A percentile compares a stretch with the other conserved stretches of the same genome.
Evolutionary conservation across 2,797 vertebrate genomes (phyloP).

Genomic region (Bradypodion ventrale): DNA sequence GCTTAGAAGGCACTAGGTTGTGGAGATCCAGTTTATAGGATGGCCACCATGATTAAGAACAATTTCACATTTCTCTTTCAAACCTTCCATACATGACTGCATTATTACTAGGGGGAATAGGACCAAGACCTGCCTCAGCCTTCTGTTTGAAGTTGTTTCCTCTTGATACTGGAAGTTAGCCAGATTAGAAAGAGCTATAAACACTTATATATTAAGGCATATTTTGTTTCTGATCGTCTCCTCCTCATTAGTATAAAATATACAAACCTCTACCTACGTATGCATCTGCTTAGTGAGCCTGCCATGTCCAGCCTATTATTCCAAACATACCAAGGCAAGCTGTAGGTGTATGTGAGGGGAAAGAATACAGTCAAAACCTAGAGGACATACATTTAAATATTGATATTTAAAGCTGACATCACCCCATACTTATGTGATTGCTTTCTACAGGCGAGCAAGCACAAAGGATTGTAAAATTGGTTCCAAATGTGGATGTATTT

Average conservation of each 20-base stretch:
- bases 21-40: too few relatives aligned
- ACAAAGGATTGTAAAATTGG: constrained; percentile 20
- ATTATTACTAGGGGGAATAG: neutral
- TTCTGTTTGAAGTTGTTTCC: neutral
- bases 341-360: neutral
- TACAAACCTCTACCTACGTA: neutral
- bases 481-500: constrained; percentile 10
- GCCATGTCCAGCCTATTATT: neutral
- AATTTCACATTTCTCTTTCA: neutral
- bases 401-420: constrained; percentile 11
- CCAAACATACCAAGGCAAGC: neutral
- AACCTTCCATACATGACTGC: neutral
- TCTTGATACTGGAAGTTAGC: neutral
- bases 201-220: neutral
- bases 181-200: neutral
- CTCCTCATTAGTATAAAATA: neutral
- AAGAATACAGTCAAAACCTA: neutral
- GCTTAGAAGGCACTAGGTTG: too few relatives aligned
- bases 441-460: constrained; percentile 6
- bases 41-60: neutral
- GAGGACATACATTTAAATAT: neutral
- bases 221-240: neutral
- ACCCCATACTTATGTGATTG: neutral
- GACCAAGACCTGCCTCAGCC: too few relatives aligned
- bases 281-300: neutral